phyloP scores from a whole-genome alignment of 2,888 invertebrate genomes.

The Lagria hirta region DNA sequence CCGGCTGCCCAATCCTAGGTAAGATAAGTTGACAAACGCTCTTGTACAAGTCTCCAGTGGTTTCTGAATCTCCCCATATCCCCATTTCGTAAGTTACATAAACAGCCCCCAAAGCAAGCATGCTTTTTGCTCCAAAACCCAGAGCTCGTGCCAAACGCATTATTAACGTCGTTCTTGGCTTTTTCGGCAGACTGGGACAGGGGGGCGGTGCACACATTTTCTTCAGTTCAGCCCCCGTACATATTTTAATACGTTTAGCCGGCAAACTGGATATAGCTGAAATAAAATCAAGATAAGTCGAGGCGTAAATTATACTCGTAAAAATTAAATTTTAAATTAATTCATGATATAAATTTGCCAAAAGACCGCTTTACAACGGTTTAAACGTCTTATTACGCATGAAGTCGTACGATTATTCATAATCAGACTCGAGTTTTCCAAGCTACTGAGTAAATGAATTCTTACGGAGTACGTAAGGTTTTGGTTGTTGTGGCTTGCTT shows the following conservation, averaged over 20 bases:
- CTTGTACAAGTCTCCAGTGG: slow-evolving; percentile 51
- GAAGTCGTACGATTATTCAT: slow-evolving; percentile 22
- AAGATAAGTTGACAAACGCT: slow-evolving; percentile 35
- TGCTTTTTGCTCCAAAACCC: slow-evolving; percentile 47
- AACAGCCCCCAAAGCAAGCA: slow-evolving; percentile 48
- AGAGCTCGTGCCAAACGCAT: slow-evolving; percentile 20
- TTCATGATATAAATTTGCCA: slow-evolving; percentile 12
- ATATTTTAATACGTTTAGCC: slow-evolving; percentile 49
- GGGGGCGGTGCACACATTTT: slow-evolving; percentile 45
- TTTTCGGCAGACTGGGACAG: slow-evolving; percentile 44
- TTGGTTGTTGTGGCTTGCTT: slow-evolving; percentile 11
- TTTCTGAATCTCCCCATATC: slow-evolving; percentile 52
- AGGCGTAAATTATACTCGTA: slow-evolving; percentile 5
- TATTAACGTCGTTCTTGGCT: slow-evolving; percentile 6
- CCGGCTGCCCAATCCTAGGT: slow-evolving; percentile 20
- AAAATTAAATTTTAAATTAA: slow-evolving; percentile 26
- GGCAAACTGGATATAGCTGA: slow-evolving; percentile 37
- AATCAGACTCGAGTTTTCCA: slow-evolving; percentile 23
- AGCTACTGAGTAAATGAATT: slow-evolving; percentile 22
- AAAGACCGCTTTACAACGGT: slow-evolving; percentile 12
- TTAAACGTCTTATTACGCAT: slow-evolving; percentile 22
- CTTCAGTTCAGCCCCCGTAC: slow-evolving; percentile 50
- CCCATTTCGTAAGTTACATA: slow-evolving; percentile 54
- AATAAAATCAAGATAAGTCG: slow-evolving; percentile 14
- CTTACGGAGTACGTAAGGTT: slow-evolving; percentile 28